Evolutionary conservation across 1,140 invertebrate species (phyloP), one percentile per base, ranked within the genome.

Genomic region (Drosophila sulfurigaster): DNA sequence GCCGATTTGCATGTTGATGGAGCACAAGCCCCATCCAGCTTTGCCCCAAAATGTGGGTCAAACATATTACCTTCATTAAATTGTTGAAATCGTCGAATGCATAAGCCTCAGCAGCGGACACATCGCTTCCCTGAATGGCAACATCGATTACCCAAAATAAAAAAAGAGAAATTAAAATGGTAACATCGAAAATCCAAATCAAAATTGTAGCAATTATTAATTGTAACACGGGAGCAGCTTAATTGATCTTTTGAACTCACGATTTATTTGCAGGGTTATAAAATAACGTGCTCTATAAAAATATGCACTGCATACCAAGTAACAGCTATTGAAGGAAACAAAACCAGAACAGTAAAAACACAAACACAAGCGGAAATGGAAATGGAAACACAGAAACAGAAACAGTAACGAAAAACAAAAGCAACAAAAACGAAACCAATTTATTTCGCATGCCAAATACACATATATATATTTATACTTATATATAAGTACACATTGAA

Each of bases 71-170:
- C 91, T 92, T 91, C 90, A 91, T 92, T 78, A 92, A 79, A 72
- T 91, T 92, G 78, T 92, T 92, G 74, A 92, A 88, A 74, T 92
- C 92, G 73, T 92, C 91, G 75, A 92, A 92, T 60, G 92, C 91
- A 89, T 92, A 91, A 46, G 79, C 81, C 75, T 92, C 92, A 57
- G 78, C 78, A 41, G 78, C 83, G 43, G 92, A 92, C 62, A 91
- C 92, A 82, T 92, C 92, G 78, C 92, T 92, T 63, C 78, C 82
- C 92, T 92, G 69, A 45, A 38, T 41, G 8, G 57, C 25, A 52
- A 59, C 51, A 79, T 66, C 48, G 35, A 62, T 41, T 56, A 15
- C 51, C 8, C 8, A 25, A 25, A 49, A 38, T 45, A 15, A 48
- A 59, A 60, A 70, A 69, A 25, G 4, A 58, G 16, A 54, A 32